Evolutionary conservation across 2,113 vertebrate genomes (phyloP), one percentile per base, ranked within the genome.

Genomic region (Forbesichthys papilliferus): DNA sequence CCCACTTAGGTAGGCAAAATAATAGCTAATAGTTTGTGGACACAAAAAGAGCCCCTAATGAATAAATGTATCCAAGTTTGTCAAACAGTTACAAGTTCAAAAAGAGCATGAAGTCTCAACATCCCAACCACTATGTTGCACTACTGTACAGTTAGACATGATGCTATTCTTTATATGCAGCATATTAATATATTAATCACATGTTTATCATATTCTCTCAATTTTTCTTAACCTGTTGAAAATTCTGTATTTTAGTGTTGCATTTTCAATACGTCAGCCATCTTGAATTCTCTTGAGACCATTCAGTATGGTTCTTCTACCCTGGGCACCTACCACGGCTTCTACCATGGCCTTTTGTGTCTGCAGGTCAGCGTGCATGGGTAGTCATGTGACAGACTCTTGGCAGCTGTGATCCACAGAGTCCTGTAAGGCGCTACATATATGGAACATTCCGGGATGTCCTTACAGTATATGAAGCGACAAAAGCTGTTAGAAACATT

Each of bases 401-500:
- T 74, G 77, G 67, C 87, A 88, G 86, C 82, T 78, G 80, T 16
- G 84, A 64, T 72, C 78, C 48, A 49, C 51, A 48, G 69, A 81
- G 71, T 81, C 69, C 69, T 62, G 58, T 27, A 42, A 42, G 36
- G 36, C 36, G 0, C 20, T 53, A 48, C 56, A 53, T 51, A 66
- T 58, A 71, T 54, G 57, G 56, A 74, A 63, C 69, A 64, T 75
- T 76, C 68, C 79, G 58, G 52, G 79, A 75, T 68, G 65, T 54
- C 69, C 64, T 52, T 71, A 27, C 27, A 27, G 27, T 27, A 77
- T 82, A 63, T 75, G 1, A 27, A 58, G 85, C 49, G 85, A 80
- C 92, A 89, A 91, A 66, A 91, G 90, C 78, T 87, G 86, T 79
- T 81, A 83, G 91, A 92, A 89, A 89, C 90, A 68, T 92, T 91